Conservation (phyloP, 2,113 vertebrate genomes). For the Scalopus aquaticus region DNA sequence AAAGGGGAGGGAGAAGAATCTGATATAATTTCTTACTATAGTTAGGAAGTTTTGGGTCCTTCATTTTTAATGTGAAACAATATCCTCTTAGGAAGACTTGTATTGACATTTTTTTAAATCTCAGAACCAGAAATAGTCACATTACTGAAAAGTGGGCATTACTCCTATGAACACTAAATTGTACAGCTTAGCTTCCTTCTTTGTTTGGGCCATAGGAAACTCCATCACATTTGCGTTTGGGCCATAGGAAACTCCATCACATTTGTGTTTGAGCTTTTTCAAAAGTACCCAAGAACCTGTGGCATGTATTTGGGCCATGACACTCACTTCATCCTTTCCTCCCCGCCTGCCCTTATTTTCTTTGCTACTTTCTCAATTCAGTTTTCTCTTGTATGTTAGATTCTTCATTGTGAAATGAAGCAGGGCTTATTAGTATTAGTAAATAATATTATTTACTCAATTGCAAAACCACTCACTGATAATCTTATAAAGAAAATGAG, state of each 20-base stretch:
- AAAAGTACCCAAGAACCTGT: background rate
- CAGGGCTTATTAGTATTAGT: no score
- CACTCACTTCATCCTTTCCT: background rate
- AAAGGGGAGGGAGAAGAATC: background rate
- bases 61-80: background rate
- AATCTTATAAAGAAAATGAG: background rate
- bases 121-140: constrained; percentile 2
- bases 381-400: background rate
- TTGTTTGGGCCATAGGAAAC: background rate
- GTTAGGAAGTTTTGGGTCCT: background rate
- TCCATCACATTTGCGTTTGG: background rate
- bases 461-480: background rate
- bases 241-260: background rate
- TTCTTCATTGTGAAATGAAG: background rate
- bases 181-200: background rate
- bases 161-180: background rate
- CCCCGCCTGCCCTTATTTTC: background rate
- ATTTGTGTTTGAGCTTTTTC: background rate
- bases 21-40: background rate
- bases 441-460: background rate
- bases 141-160: background rate
- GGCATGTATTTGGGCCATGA: background rate
- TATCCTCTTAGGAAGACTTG: background rate
- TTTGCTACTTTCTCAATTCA: background rate
- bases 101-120: background rate